phyloP scores from a whole-genome alignment of 2,888 invertebrate species.

The Caenorhabditis sulstoni region DNA sequence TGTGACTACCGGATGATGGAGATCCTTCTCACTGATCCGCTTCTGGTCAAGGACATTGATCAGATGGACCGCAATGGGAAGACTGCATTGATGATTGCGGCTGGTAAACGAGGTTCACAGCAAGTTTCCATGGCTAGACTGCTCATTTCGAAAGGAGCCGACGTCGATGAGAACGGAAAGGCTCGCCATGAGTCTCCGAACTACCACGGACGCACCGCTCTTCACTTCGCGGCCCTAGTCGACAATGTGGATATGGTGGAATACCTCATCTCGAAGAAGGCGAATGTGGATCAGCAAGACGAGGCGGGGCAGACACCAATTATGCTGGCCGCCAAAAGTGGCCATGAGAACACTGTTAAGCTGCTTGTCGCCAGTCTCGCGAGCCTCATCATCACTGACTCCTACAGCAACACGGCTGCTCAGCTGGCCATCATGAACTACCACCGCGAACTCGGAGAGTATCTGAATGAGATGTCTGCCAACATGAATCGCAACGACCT shows the following conservation, averaged over 20 bases:
- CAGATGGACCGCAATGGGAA: constrained; percentile 30
- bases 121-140: constrained; percentile 8
- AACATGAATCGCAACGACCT: too few relatives aligned
- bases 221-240: constrained; percentile 26
- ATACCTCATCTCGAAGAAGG: background rate
- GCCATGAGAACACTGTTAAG: constrained; percentile 11
- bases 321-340: constrained; percentile 39
- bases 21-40: constrained; percentile 51
- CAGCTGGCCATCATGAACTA: background rate
- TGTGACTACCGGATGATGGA: constrained; percentile 50
- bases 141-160: constrained; percentile 21
- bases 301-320: constrained; percentile 16
- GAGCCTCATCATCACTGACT: background rate
- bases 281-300: constrained; percentile 34
- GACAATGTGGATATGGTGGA: constrained; percentile 7
- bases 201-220: constrained; percentile 27
- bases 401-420: background rate
- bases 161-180: constrained; percentile 30
- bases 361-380: constrained; percentile 2
- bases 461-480: background rate
- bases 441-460: background rate
- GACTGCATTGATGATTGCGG: constrained; percentile 35
- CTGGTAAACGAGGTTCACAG: background rate
- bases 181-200: constrained; percentile 3
- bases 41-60: constrained; percentile 18